Evolutionary conservation across 2,113 vertebrate genomes (phyloP).

Genomic region (Corythaeola cristata): DNA sequence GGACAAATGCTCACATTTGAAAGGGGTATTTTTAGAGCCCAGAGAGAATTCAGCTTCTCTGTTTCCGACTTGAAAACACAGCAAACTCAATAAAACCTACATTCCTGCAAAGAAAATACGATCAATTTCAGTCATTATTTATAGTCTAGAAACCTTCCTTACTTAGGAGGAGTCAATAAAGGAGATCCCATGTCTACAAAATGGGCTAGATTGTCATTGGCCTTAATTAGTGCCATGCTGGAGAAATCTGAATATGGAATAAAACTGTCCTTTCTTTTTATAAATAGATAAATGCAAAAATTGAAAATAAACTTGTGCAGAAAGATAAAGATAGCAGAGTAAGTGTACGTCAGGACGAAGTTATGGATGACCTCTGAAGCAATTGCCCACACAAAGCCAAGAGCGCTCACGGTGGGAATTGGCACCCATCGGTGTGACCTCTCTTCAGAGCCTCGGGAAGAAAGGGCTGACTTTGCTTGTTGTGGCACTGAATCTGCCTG

Average conservation of each 20-base stretch:
- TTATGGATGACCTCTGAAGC: background rate
- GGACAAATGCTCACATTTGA: background rate
- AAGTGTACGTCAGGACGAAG: background rate
- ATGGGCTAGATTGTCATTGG: background rate
- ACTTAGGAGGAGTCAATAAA: background rate
- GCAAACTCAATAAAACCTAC: background rate
- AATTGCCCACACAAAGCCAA: background rate
- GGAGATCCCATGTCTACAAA: background rate
- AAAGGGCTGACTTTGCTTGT: background rate
- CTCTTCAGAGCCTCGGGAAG: background rate
- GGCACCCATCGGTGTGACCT: background rate
- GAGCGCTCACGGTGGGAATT: background rate
- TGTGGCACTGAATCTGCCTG: background rate
- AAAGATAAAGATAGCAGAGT: background rate
- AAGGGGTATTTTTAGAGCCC: background rate
- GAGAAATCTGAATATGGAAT: background rate
- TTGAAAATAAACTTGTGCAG: background rate
- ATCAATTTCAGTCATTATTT: background rate
- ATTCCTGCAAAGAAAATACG: background rate
- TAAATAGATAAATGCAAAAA: background rate
- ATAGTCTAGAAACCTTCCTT: background rate
- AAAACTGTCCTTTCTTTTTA: background rate
- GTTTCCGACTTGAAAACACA: background rate
- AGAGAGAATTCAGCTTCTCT: background rate
- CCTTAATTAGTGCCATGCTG: background rate